Evolutionary conservation across 2,888 invertebrate species (phyloP), one percentile per base, ranked within the genome.

Genomic region (Drosophila differens): DNA sequence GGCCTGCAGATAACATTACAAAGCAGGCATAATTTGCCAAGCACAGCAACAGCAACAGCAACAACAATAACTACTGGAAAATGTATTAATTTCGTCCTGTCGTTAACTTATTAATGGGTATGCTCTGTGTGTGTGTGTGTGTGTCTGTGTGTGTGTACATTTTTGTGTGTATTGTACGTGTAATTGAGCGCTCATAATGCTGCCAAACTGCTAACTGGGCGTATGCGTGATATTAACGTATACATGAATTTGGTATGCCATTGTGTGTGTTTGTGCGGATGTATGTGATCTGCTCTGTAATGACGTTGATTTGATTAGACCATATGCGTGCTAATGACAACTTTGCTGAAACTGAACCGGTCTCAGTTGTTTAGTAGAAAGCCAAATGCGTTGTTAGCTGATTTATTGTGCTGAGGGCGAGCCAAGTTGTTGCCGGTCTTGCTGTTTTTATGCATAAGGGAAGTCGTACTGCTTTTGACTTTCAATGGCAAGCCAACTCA

Each of bases 21-120:
- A 70, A 70, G 55, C 47, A 61, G 66, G 54, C 74, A 71, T 75
- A 58, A 80, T 81, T 74, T 66, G 19, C 28, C 70, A 53, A 16
- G 41, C 12, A 51, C 16, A 57, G 14, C 44, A 57, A 44, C 58
- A 28, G 28, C 25, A 28, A 28, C 4, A 51, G 12, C 16, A 51
- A 51, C 39, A 53, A 39, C 28, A 41, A 19, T 5, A 37, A 55
- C 22, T 32, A 49, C 14, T 55, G 63, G 28, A 64, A 65, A 58
- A 70, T 83, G 65, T 82, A 81, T 76, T 80, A 71, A 77, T 77
- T 80, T 82, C 62, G 61, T 73, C 70, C 66, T 80, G 78, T 83
- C 86, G 83, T 87, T 87, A 88, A 89, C 90, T 82, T 85, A 89
- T 90, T 70, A 70, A 70, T 70, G 57, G 65, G 49, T 62, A 12